Evolutionary conservation across 2,888 invertebrate species (phyloP), one percentile per base, ranked within the genome.

Genomic region (Meloe dianella): DNA sequence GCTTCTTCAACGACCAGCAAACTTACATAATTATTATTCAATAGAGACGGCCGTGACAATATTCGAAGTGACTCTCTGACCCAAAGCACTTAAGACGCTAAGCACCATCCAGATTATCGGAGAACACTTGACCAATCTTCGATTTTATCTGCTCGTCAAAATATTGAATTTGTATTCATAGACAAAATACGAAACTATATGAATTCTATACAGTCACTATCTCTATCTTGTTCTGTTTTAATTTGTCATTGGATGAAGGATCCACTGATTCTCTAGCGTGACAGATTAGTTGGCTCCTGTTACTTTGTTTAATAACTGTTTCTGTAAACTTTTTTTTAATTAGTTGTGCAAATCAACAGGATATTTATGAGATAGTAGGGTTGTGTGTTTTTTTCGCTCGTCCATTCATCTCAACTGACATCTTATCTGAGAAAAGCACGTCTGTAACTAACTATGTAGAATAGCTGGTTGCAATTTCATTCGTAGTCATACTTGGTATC

Each of bases 11-110:
- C 61, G 71, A 51, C 51, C 10, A 10, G 69, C 72, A 76, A 77
- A 76, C 77, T 76, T 77, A 73, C 73, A 70, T 77, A 77, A 77
- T 77, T 74, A 76, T 77, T 76, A 77, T 77, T 77, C 74, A 73
- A 74, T 73, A 73, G 67, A 70, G 71, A 67, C 65, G 68, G 68
- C 69, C 66, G 65, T 69, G 70, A 69, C 71, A 60, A 60, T 64
- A 65, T 65, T 65, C 60, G 60, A 65, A 24, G 30, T 38, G 62
- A 63, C 65, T 51, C 65, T 63, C 63, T 58, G 64, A 41, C 65
- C 68, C 59, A 65, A 51, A 22, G 22, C 22, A 24, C 51, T 22
- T 24, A 51, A 24, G 12, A 22, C 12, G 12, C 17, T 62, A 65
- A 75, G 74, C 64, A 69, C 63, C 71, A 72, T 75, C 65, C 68